Percentiles rank a stretch among this genome's conserved stretches.
Conservation (phyloP, 2,888 invertebrate species). For the Spodoptera exigua region DNA sequence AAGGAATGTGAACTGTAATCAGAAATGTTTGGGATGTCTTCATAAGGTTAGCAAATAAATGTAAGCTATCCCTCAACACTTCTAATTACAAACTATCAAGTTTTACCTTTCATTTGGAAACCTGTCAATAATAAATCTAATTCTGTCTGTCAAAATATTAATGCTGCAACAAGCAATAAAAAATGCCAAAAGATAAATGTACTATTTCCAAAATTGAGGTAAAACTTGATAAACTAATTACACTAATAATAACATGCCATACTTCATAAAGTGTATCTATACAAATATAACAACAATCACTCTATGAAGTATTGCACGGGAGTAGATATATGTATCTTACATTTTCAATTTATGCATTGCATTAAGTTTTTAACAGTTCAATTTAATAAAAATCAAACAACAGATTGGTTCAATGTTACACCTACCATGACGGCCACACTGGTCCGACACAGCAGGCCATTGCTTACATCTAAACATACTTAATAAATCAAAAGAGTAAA, state of each 20-base stretch:
- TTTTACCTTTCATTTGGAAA: conserved; percentile 63
- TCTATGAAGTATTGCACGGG: conserved; percentile 74
- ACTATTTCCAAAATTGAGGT: conserved; percentile 55
- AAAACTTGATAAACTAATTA: conserved; percentile 71
- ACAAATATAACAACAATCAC: conserved; percentile 60
- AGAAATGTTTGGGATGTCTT: conserved; percentile 63
- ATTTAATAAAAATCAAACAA: conserved; percentile 88
- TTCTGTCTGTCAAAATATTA: not conserved
- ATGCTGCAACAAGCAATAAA: not conserved
- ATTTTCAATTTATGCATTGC: conserved; percentile 88
- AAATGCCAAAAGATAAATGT: conserved; percentile 14
- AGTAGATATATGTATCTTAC: conserved; percentile 88
- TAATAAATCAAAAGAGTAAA: conserved; percentile 50
- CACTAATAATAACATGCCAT: conserved; percentile 69
- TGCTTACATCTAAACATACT: conserved; percentile 68
- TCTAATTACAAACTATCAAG: conserved; percentile 71
- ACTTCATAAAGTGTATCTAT: conserved; percentile 65
- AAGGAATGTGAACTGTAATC: conserved; percentile 76
- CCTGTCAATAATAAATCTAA: no score
- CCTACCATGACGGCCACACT: conserved; percentile 76
- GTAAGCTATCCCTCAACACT: conserved; percentile 59
- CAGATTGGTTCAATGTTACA: conserved; percentile 76
- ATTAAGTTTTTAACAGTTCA: conserved; percentile 86
- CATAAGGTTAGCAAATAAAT: conserved; percentile 53
- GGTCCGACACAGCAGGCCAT: conserved; percentile 79